Base-by-base conservation (phyloP, 2,888 invertebrate genomes). In the Parnassius glacialis region DNA sequence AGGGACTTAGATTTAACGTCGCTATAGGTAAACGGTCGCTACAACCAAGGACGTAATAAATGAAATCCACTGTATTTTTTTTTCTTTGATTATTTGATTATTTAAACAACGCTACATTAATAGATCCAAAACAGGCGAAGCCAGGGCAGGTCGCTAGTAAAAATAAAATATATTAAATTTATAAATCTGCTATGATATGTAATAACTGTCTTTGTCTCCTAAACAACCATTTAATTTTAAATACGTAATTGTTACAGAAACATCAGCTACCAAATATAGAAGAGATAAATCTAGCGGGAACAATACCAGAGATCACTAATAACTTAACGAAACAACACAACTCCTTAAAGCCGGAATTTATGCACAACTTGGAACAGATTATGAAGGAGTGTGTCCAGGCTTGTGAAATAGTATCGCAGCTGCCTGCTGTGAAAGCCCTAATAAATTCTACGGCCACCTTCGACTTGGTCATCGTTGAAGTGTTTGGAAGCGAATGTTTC, bases 401-500 rank as follows among this genome's bases (percentile, higher is more conserved):
- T 1, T 92, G 92, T 68, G 87, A 89, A 13, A 82, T 78, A 2
- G 87, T 91, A 3, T 84, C 91, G 1, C 78, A 78, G 64, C 76
- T 86, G 58, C 86, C 88, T 5, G 79, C 84, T 25, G 82, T 92
- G 0, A 82, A 78, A 65, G 79, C 82, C 0, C 70, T 92, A 11
- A 74, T 91, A 1, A 85, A 87, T 67, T 85, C 89, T 1, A 75
- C 85, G 9, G 73, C 78, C 16, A 74, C 72, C 0, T 92, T 83
- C 66, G 92, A 92, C 62, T 67, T 92, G 67, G 78, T 92, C 7
- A 87, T 92, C 57, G 84, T 90, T 1, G 91, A 91, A 78, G 86
- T 93, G 5, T 94, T 93, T 66, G 92, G 92, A 9, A 90, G 92
- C 16, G 93, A 93, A 68, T 93, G 93, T 65, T 92, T 93, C 62